Conservation (phyloP, 1,140 invertebrate species). For the Periplaneta americana region DNA sequence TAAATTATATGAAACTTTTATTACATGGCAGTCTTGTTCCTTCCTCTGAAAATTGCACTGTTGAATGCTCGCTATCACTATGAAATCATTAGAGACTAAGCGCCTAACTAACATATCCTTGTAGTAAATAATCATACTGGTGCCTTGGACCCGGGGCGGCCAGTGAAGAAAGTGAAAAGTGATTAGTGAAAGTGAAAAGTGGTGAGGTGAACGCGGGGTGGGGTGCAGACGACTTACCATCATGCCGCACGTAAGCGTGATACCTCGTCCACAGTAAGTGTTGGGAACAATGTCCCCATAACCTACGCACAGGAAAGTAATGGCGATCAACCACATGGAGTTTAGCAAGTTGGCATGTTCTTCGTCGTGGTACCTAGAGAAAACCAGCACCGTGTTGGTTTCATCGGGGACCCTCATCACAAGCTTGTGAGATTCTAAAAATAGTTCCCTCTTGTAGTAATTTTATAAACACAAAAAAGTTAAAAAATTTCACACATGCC, state of each 20-base stretch:
- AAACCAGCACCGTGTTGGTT: not conserved
- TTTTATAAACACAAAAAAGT: not conserved
- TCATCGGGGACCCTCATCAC: not conserved
- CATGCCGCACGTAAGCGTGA: constrained; percentile 86
- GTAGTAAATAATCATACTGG: too few species aligned
- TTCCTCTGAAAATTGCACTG: too few species aligned
- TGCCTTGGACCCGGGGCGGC: too few species aligned
- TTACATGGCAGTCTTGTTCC: too few species aligned
- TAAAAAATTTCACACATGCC: not conserved
- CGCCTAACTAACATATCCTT: too few species aligned
- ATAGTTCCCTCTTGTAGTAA: not conserved
- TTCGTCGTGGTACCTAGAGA: constrained; percentile 72
- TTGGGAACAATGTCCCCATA: constrained; percentile 90
- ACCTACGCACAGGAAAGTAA: constrained; percentile 78
- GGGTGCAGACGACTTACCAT: constrained; percentile 66
- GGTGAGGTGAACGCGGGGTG: not conserved
- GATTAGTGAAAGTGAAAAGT: not conserved
- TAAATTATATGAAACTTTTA: too few species aligned
- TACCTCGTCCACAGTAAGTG: constrained; percentile 87
- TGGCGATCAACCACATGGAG: constrained; percentile 90
- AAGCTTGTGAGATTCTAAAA: not conserved
- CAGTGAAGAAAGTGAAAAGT: not conserved
- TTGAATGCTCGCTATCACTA: too few species aligned
- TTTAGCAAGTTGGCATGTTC: constrained; percentile 87
- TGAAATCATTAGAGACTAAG: too few species aligned